Evolutionary conservation across 2,113 vertebrate species (phyloP), one percentile per base, ranked within the genome.

Genomic region (Chaetura pelagica): DNA sequence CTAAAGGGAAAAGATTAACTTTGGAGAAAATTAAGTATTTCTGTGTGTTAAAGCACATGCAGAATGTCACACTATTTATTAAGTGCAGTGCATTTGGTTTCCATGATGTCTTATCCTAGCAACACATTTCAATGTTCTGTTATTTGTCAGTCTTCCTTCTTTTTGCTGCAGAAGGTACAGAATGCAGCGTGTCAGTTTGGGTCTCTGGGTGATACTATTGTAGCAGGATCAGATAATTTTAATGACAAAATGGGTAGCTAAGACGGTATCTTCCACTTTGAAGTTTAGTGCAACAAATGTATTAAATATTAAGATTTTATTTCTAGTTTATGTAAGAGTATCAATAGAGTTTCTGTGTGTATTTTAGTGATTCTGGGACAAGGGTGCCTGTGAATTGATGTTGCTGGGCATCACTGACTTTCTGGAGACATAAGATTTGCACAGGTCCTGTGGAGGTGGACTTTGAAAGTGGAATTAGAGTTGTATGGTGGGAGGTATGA

Each of bases 21-120:
- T 79, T 2, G 26, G 21, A 78, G 66, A 73, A 76, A 94, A 75
- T 57, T 3, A 63, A 49, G n/a, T 68, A 23, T 84, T 86, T 75
- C n/a, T 76, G 1, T 89, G 55, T 87, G 51, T 75, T 82, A 52
- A 62, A 91, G 49, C 57, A 72, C 54, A 44, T 26, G 84, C 38
- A 58, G 76, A 93, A 66, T 81, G 58, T 64, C 44, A 68, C 7
- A 34, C 22, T 55, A 22, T 76, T 66, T 58, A 84, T 71, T 55
- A 84, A 89, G 66, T 82, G 84, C 55, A 44, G 42, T 77, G 84
- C 82, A 10, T 91, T 95, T 89, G 68, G 87, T 96, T 97, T 91
- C 90, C 73, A 34, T 78, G 84, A 79, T 46, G n/a, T 84, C 32
- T 92, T 91, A 68, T 54, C 87, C 77, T 94, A 95, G 89, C 93